These are phyloP conservation scores for Typhlomys cinereus DNA, from an alignment of 2,113 vertebrate genomes.

Conservation along the genomic window DNA sequence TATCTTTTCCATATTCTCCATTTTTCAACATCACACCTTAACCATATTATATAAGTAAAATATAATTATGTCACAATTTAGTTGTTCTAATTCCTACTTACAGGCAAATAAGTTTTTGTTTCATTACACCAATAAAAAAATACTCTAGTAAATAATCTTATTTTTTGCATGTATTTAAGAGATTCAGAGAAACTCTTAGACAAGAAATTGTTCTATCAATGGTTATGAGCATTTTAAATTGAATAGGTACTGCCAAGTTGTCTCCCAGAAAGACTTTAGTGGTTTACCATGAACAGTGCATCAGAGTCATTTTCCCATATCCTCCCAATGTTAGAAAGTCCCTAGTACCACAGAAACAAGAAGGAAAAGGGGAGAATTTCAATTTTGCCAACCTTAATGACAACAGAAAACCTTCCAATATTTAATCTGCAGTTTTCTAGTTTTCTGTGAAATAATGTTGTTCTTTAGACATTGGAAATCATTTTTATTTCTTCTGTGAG, in stretches of 20 bases:
- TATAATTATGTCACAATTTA: conserved; percentile 6
- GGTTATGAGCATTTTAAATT: neutral
- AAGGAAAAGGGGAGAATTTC: too few relatives aligned
- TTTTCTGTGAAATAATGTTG: neutral
- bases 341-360: neutral
- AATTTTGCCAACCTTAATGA: conserved; percentile 4
- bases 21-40: conserved; percentile 23
- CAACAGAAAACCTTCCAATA: neutral
- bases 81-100: conserved; percentile 10
- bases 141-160: neutral
- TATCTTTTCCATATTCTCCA: conserved; percentile 1
- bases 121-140: neutral
- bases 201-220: neutral
- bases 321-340: neutral
- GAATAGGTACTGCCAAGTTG: neutral
- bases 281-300: neutral
- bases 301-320: neutral
- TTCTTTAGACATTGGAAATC: neutral
- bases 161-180: conserved; percentile 23
- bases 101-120: neutral
- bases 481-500: conserved; percentile 3
- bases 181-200: neutral
- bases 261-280: neutral
- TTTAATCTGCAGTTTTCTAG: neutral
- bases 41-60: neutral